Evolutionary conservation across 2,888 invertebrate species (phyloP), one percentile per base, ranked within the genome.

Genomic region (Ophion ventricosus): DNA sequence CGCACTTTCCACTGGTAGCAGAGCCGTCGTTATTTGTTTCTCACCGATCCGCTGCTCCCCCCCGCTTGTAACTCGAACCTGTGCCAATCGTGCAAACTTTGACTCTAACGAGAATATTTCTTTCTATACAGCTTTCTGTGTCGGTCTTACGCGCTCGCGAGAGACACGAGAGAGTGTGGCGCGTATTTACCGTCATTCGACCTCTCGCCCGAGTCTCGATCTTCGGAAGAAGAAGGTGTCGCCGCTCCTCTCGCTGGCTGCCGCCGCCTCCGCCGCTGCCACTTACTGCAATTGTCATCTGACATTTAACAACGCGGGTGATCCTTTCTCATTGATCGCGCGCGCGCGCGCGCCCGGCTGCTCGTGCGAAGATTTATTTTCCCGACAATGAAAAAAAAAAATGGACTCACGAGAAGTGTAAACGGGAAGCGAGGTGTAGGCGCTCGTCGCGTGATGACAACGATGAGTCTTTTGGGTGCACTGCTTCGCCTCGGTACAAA

Each of bases 401-500:
- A n/a, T 8, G 1, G 56, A 90, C 93, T 84, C 90, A 93, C 93
- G 92, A 88, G 93, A 93, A 40, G 93, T 92, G 85, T 93, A 93
- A 78, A 91, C 90, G 56, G 98, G 98, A 78, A 98, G 95, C 11
- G 97, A 97, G 2, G 98, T 98, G 91, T 98, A 98, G 35, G 98
- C 98, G 92, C 98, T 98, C 11, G 98, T 96, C 1, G 98, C 98
- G 92, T 98, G 98, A 92, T 97, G 96, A 94, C 98, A 98, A 87
- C 98, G 95, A 92, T 98, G 97, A 2, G 98, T 98, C 90, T 97
- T 96, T 88, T 96, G 97, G 17, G 97, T 97, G 92, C 98, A 98
- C 82, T 97, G 95, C 86, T 97, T 95, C 1, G 97, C 97, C 92
- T 97, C 97, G 88, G 96, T 96, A 25, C 93, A 95, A 92, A 94